A percentile compares a stretch with the other conserved stretches of the same genome.
These are phyloP conservation scores for Phodopus roborovskii DNA, from an alignment of 2,113 vertebrate genomes.

Conservation along the genomic window DNA sequence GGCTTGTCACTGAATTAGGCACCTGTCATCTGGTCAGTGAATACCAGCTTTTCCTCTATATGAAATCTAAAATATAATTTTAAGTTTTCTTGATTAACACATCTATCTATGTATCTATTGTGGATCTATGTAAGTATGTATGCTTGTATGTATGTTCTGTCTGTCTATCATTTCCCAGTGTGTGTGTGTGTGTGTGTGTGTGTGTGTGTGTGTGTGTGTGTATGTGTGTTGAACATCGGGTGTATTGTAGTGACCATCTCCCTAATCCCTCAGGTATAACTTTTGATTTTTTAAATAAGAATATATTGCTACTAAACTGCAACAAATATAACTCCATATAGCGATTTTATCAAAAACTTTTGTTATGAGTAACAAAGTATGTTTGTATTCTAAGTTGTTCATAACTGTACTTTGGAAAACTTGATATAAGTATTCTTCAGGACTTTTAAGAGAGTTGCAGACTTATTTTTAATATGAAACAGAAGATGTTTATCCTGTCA, in stretches of 20 bases:
- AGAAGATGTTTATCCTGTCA: not conserved
- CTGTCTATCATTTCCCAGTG: not conserved
- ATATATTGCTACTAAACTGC: not conserved
- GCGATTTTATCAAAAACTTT: constrained; percentile 48
- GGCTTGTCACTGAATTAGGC: not conserved
- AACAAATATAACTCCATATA: not conserved
- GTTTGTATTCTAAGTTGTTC: constrained; percentile 19
- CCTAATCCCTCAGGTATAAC: not conserved
- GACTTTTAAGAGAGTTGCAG: constrained; percentile 18
- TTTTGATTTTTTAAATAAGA: constrained; percentile 40
- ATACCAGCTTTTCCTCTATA: not conserved
- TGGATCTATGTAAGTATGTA: not conserved
- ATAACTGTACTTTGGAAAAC: constrained; percentile 7
- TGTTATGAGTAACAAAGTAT: constrained; percentile 13
- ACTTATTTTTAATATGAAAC: not conserved
- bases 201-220: not conserved
- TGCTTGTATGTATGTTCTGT: not conserved
- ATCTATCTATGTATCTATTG: not conserved
- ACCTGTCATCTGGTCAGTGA: not conserved
- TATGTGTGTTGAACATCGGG: not conserved
- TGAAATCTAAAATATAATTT: not conserved
- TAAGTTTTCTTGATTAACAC: not conserved
- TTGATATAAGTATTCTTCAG: constrained; percentile 46
- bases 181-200: not conserved
- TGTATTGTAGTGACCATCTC: not conserved